Conservation (phyloP, 2,888 invertebrate species). For the Drosophila yooni region DNA sequence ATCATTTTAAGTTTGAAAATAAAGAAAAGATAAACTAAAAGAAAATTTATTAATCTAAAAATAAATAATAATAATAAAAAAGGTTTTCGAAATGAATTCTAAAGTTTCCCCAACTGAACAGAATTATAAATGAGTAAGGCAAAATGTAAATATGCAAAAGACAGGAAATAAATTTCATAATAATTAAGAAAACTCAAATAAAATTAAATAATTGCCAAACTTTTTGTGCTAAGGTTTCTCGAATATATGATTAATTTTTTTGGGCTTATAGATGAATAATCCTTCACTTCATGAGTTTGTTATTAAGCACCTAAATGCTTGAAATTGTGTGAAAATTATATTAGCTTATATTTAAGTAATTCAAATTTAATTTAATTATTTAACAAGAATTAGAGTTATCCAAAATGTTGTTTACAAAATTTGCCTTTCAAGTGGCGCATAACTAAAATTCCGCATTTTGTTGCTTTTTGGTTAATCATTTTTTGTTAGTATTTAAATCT, state of each 20-base stretch:
- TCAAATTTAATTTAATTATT: too few species aligned
- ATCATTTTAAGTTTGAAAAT: constrained; percentile 1
- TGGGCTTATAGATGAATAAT: background rate
- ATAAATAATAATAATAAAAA: background rate
- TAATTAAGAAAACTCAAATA: background rate
- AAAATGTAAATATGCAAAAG: background rate
- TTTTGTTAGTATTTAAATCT: background rate
- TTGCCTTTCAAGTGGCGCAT: too few species aligned
- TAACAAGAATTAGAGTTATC: too few species aligned
- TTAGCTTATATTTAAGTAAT: too few species aligned
- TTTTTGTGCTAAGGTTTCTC: background rate
- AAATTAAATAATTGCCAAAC: background rate
- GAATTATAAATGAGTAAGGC: background rate
- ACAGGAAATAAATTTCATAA: background rate
- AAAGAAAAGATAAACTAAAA: background rate
- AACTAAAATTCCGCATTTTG: too few species aligned
- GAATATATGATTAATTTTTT: background rate
- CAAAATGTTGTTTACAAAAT: too few species aligned
- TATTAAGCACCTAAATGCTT: background rate
- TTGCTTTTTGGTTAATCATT: too few species aligned
- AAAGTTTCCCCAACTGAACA: background rate
- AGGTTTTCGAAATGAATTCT: background rate
- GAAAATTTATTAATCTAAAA: background rate
- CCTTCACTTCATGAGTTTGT: too few species aligned
- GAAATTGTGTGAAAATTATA: too few species aligned